Evolutionary conservation across 2,888 invertebrate genomes (phyloP), one percentile per base, ranked within the genome.

Genomic region (Ennomos erosarius): DNA sequence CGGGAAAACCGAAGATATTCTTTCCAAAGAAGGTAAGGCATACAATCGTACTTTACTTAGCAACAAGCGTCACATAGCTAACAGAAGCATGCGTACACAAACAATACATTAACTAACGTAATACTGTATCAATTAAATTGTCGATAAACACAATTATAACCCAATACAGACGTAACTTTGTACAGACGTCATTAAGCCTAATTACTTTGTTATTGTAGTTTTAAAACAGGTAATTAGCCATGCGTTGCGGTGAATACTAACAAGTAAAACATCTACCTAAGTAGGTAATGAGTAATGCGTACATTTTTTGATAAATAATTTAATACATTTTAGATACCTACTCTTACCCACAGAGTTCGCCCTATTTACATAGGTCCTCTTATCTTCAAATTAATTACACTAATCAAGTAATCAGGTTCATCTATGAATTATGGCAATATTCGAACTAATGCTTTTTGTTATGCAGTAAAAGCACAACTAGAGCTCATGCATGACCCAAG

Each of bases 1-100:
- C 90, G 74, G 91, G 91, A 85, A 90, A 90, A 90, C 92, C 92
- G 67, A 92, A 91, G 84, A 90, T 90, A 65, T 89, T 91, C 82
- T 91, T 88, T 74, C 91, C 90, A 70, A 90, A 92, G 88, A 91
- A 92, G 92, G 92, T 90, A 84, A 88, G 88, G 46, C 33, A 26
- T 43, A 10, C 10, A 34, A 26, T 38, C 8, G 12, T 36, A 48
- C 59, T 38, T 65, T 36, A 48, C 59, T 38, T 65, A 64, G 58
- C 62, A 64, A 65, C 59, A 66, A 64, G 42, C 38, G 10, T 34
- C 36, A 44, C 8, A 40, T 36, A 39, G 11, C 16, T 39, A 42
- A 43, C 35, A 38, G 44, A 39, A 63, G 57, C 55, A 54, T 62
- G 57, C 54, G 56, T 65, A 55, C 50, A 61, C 52, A 50, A 35